Evolutionary conservation across 2,888 invertebrate species (phyloP).

Genomic region (Empis stercorea): DNA sequence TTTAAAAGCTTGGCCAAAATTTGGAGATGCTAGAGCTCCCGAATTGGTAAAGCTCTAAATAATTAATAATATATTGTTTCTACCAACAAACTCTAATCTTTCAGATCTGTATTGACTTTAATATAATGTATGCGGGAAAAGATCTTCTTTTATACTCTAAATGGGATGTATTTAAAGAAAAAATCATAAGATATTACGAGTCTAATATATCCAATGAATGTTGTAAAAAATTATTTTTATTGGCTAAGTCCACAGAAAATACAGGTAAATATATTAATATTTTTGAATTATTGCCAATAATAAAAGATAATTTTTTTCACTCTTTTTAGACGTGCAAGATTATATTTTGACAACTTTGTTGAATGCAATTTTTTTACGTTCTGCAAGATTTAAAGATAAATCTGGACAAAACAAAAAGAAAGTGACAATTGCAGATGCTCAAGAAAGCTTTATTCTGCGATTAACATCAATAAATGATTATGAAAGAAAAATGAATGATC

Average conservation of each 20-base stretch:
- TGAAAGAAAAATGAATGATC: conserved; percentile 10
- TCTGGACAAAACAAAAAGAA: conserved; percentile 11
- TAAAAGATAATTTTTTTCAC: neutral
- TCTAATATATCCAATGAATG: conserved; percentile 6
- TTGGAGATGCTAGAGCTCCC: conserved; percentile 7
- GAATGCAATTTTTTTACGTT: conserved; percentile 9
- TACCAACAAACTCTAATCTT: neutral
- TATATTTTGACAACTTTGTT: conserved; percentile 9
- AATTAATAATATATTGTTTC: too few relatives aligned
- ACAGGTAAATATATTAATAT: neutral
- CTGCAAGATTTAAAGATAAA: conserved; percentile 9
- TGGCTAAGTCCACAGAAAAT: neutral
- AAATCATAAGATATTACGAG: conserved; percentile 3
- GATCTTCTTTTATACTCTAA: conserved; percentile 5
- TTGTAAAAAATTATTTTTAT: conserved; percentile 7
- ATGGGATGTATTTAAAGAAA: conserved; percentile 7
- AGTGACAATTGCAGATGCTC: conserved; percentile 12
- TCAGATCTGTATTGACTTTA: conserved; percentile 9
- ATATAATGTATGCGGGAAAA: conserved; percentile 6
- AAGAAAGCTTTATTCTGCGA: conserved; percentile 13
- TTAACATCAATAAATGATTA: conserved; percentile 12
- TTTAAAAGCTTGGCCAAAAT: conserved; percentile 8
- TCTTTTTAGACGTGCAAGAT: conserved; percentile 1
- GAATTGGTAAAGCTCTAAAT: conserved; percentile 9
- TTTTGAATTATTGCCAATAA: too few relatives aligned